Evolutionary conservation across 1,140 invertebrate genomes (phyloP).

Genomic region (Bombus superbus): DNA sequence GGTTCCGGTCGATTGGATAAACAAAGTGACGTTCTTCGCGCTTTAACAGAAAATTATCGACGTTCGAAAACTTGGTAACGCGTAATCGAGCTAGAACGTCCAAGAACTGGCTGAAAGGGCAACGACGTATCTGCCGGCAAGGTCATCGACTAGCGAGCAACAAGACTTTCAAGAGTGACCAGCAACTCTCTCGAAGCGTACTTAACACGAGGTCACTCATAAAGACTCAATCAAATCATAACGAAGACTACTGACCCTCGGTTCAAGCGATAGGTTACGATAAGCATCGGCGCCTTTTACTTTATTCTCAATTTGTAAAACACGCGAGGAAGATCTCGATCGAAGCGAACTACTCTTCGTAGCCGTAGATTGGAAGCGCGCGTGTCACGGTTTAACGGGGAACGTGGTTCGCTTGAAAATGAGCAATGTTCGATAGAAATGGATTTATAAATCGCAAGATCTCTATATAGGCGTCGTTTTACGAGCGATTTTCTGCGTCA

Average conservation of each 20-base stretch:
- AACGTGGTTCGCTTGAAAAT: not conserved
- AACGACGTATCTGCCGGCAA: not conserved
- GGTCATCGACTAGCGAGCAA: not conserved
- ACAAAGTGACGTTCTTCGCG: not conserved
- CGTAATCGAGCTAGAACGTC: not conserved
- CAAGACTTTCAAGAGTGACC: constrained; percentile 14
- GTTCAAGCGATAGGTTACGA: not conserved
- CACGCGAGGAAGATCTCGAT: not conserved
- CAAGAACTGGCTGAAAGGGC: not conserved
- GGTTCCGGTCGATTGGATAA: not conserved
- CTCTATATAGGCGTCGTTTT: no score
- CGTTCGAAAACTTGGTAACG: not conserved
- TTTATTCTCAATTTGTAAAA: not conserved
- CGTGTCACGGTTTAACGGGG: not conserved
- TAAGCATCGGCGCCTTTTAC: not conserved
- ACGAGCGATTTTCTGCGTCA: not conserved
- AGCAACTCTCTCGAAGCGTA: not conserved
- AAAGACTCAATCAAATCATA: constrained; percentile 37
- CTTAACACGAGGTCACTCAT: constrained; percentile 28
- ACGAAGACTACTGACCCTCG: constrained; percentile 19
- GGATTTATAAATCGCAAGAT: no score
- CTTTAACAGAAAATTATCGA: not conserved
- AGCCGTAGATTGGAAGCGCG: not conserved
- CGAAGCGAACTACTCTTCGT: not conserved
- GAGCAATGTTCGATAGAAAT: not conserved